Base-by-base conservation (phyloP, 2,797 vertebrate genomes). In the Epinephelus awoara region DNA sequence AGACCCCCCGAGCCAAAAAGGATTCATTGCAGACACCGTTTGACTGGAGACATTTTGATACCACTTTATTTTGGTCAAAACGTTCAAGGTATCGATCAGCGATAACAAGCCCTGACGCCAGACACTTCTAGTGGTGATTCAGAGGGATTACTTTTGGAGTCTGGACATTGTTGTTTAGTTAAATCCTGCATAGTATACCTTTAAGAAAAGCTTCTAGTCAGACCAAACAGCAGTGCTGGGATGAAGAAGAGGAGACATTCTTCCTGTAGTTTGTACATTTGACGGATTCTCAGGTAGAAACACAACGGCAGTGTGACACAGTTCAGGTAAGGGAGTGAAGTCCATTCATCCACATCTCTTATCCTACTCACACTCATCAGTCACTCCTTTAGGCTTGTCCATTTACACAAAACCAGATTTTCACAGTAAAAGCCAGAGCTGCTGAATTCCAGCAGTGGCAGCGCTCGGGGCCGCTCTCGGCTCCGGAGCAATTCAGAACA, bases 401-500 rank as follows among this genome's bases (percentile, higher is more conserved):
- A 11, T 62, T 47, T 64, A 19, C 42, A 77, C 44, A 34, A 46
- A 52, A 67, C 10, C 50, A 63, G 11, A 62, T 61, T 66, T 71
- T 75, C 46, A 50, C 34, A 49, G 25, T 67, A 61, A 68, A 79
- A 65, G 54, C 52, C 6, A 46, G 62, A 76, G 58, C 67, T 47
- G 51, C 46, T 56, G 55, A 64, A 57, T 59, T 78, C 42, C 59
- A 72, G 52, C 46, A 58, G 50, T 58, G 77, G 49, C 42, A 5
- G 72, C 5, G n/a, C 69, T 71, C 5, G 0, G 62, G 63, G 54
- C 21, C 2, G n/a, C 63, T 64, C 23, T 18, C 13, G 0, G 64
- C 63, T 40, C 65, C 11, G 0, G 47, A 76, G 65, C 75, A 77
- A 83, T 79, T 83, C 69, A 14, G 29, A 66, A 18, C 64, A 61